These are phyloP conservation scores for Atta cephalotes DNA, from an alignment of 1,140 invertebrate species.

Conservation along the genomic window DNA sequence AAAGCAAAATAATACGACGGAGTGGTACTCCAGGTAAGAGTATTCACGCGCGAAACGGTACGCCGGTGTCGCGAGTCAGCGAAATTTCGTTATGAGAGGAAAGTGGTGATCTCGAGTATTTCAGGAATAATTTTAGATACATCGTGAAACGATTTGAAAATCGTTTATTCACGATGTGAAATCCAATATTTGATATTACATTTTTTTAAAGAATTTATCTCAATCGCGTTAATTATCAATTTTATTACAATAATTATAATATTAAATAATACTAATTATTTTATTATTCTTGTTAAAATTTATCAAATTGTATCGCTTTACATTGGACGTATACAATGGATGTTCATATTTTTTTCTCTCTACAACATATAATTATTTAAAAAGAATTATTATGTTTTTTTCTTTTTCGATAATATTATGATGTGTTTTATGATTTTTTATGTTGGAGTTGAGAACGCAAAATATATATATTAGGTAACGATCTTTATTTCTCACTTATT, in stretches of 20 bases:
- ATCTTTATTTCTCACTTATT: not conserved
- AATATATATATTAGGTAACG: not conserved
- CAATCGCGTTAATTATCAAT: not conserved
- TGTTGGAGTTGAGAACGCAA: not conserved
- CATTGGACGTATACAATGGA: not conserved
- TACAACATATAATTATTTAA: not conserved
- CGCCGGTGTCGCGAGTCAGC: not conserved
- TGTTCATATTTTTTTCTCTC: not conserved
- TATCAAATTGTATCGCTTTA: not conserved
- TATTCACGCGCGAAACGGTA: slow-evolving; percentile 22
- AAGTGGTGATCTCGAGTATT: not conserved
- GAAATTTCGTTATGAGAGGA: slow-evolving; percentile 2
- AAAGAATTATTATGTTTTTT: not conserved
- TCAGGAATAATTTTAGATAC: not conserved
- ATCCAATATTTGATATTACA: not conserved
- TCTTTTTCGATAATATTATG: not conserved
- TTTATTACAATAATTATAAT: not conserved
- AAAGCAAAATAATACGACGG: slow-evolving; percentile 40
- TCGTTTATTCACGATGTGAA: not conserved
- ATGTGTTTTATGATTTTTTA: not conserved
- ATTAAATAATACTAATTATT: not conserved
- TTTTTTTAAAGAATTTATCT: not conserved
- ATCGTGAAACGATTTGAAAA: not conserved
- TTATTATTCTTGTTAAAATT: slow-evolving; percentile 2
- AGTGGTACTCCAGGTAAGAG: not conserved